Conservation (phyloP, 2,888 invertebrate species). For the Tanytarsus gracilentus region DNA sequence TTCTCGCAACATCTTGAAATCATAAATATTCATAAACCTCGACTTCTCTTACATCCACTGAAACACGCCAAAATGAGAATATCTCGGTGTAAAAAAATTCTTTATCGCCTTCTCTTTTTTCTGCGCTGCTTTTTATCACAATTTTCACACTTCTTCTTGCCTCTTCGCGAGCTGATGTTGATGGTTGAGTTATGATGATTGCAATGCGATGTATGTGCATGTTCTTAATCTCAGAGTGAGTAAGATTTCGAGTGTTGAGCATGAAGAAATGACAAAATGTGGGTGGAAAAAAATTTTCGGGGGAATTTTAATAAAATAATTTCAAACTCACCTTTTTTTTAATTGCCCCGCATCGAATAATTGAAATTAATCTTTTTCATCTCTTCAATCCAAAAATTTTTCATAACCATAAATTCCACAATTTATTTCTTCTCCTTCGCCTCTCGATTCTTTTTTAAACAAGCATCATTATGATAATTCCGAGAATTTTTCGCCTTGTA, state of each 20-base stretch:
- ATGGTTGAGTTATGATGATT: not conserved
- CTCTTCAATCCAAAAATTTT: not conserved
- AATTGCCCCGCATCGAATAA: too few relatives aligned
- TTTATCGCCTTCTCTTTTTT: not conserved
- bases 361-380: too few relatives aligned
- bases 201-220: not conserved
- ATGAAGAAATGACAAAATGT: too few relatives aligned
- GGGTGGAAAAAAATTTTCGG: too few relatives aligned
- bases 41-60: not conserved
- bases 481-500: not conserved
- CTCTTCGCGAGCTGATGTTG: not conserved
- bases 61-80: not conserved
- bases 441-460: too few relatives aligned
- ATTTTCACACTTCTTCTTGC: not conserved
- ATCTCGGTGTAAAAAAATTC: not conserved
- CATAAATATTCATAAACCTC: not conserved
- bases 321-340: too few relatives aligned
- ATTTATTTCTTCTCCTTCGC: too few relatives aligned
- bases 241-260: too few relatives aligned
- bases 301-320: too few relatives aligned
- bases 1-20: not conserved
- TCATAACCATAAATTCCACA: not conserved
- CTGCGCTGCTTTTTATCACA: slow-evolving; percentile 5
- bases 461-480: slow-evolving; percentile 13
- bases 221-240: not conserved